A percentile compares a stretch with the other conserved stretches of the same genome.
Conservation (phyloP, 64 coral and sea anemone species). For the Anthopleura sola region DNA sequence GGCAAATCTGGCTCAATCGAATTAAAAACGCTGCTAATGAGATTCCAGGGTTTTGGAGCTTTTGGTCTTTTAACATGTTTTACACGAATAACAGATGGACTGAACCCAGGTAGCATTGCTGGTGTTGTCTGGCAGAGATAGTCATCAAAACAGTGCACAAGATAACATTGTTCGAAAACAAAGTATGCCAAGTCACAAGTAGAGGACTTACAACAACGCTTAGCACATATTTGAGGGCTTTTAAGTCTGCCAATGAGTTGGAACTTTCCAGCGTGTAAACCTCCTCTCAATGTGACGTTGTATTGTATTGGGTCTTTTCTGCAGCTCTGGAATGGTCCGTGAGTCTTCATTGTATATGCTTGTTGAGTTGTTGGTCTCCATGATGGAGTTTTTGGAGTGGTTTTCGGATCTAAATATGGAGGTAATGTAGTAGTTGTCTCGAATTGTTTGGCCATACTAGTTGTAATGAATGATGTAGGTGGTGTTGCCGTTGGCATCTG, state of each 20-base stretch:
- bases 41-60: background rate
- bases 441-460: background rate
- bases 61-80: conserved; percentile 12
- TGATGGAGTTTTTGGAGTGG: background rate
- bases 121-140: conserved; percentile 41
- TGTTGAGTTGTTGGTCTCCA: background rate
- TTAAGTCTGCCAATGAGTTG: conserved; percentile 28
- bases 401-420: background rate
- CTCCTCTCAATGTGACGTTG: conserved; percentile 73
- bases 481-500: background rate
- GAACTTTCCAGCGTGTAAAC: conserved; percentile 83
- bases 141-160: conserved; percentile 55
- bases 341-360: background rate
- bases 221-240: conserved; percentile 36
- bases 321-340: background rate
- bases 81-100: conserved; percentile 26
- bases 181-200: conserved; percentile 66
- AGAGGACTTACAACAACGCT: conserved; percentile 41
- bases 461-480: background rate
- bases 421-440: background rate
- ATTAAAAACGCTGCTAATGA: conserved; percentile 8
- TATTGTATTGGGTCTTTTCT: background rate
- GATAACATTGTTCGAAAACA: conserved; percentile 41
- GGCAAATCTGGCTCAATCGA: background rate
- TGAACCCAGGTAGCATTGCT: conserved; percentile 37